A percentile compares a stretch with the other conserved stretches of the same genome.
Conservation (phyloP, 2,888 invertebrate genomes). For the Pollenia amentaria region DNA sequence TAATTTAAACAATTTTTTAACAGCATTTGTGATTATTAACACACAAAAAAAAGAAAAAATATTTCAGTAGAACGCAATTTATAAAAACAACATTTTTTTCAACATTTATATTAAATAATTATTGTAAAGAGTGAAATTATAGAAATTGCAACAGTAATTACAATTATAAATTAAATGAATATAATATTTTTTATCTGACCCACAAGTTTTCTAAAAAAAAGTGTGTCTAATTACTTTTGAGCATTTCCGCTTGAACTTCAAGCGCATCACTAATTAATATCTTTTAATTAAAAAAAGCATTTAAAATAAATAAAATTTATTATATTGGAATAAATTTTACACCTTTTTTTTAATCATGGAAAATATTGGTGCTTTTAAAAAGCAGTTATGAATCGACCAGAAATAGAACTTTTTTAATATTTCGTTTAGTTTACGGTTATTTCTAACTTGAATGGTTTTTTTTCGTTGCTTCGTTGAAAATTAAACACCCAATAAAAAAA, state of each 20-base stretch:
- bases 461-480: too few species aligned
- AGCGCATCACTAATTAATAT: slow-evolving; percentile 22
- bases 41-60: background rate
- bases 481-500: slow-evolving; percentile 17
- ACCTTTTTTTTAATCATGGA: background rate
- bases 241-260: slow-evolving; percentile 16
- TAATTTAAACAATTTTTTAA: slow-evolving; percentile 13
- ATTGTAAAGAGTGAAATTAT: background rate
- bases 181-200: slow-evolving; percentile 46
- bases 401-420: too few species aligned
- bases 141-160: slow-evolving; percentile 24
- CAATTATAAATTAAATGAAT: slow-evolving; percentile 14
- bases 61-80: too few species aligned
- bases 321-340: slow-evolving; percentile 34
- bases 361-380: too few species aligned
- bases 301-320: slow-evolving; percentile 32
- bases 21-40: background rate
- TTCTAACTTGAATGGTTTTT: too few species aligned
- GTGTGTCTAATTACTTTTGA: too few species aligned
- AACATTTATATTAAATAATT: too few species aligned
- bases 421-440: too few species aligned
- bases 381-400: too few species aligned
- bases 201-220: background rate
- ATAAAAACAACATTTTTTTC: too few species aligned
- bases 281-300: background rate